These are phyloP conservation scores for Thecocarcelia acutangulata DNA, from an alignment of 2,888 invertebrate species.

Conservation along the genomic window DNA sequence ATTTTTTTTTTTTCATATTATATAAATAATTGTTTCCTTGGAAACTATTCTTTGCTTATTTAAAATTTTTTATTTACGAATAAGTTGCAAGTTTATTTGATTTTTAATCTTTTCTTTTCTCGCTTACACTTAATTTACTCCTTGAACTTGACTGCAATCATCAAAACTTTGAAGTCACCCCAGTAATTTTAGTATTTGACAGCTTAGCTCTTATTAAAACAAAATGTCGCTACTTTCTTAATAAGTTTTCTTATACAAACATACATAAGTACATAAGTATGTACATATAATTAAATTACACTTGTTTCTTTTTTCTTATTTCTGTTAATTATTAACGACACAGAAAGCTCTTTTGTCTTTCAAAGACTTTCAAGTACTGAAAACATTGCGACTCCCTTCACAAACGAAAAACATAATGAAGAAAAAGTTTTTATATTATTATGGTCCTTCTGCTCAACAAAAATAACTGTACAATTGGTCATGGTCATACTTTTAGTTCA, in stretches of 20 bases:
- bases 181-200: conserved; percentile 10
- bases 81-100: too few species aligned
- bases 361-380: neutral
- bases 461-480: conserved; percentile 22
- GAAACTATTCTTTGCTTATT: too few species aligned
- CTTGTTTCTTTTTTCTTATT: conserved; percentile 24
- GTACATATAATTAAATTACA: conserved; percentile 35
- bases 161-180: too few species aligned
- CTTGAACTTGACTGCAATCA: too few species aligned
- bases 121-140: too few species aligned
- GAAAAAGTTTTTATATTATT: neutral
- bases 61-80: too few species aligned
- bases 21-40: too few species aligned
- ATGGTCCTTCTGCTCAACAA: conserved; percentile 1
- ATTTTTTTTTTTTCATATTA: too few species aligned
- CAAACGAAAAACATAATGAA: neutral
- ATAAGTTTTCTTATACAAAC: conserved; percentile 29
- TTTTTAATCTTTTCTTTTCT: too few species aligned
- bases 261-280: too few species aligned
- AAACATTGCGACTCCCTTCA: neutral
- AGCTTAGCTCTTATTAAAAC: neutral
- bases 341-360: neutral
- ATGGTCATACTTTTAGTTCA: conserved; percentile 34
- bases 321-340: conserved; percentile 37
- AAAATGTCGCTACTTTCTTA: conserved; percentile 17